Evolutionary conservation across 2,113 vertebrate species (phyloP), one percentile per base, ranked within the genome.

Genomic region (Hylia prasina): DNA sequence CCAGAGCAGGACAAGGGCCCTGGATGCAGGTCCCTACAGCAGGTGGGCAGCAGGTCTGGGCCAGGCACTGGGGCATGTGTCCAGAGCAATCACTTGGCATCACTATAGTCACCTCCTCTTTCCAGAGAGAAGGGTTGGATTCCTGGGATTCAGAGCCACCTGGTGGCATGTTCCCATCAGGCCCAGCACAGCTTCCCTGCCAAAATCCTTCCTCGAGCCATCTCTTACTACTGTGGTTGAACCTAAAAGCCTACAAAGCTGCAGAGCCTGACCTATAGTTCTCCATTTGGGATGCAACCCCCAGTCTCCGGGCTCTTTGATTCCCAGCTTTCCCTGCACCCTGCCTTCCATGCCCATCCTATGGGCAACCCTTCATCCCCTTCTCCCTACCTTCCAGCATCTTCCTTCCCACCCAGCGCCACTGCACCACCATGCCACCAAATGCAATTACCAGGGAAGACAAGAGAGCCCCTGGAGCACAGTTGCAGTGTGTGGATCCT

Each of bases 141-240:
- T 65, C 61, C 35, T 69, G 88, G 93, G 69, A 90, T 91, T 87
- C 81, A 95, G 96, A 96, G 96, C 94, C 93, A 92, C 93, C 96
- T 96, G 92, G 92, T 96, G 93, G 96, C 69, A 81, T 5, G 15
- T 54, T 96, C 61, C 88, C 51, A 93, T 25, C 33, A 86, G 31
- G 35, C 10, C 40, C 50, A 56, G 75, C 31, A 51, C 21, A 44
- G 44, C 39, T 83, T 24, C 60, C 31, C 80, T 6, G 1, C 15
- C n/a, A 58, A 86, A 85, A 89, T n/a, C 9, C 30, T 89, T 95
- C 48, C 25, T 6, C 13, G 6, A 47, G 48, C 4, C 0, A 2
- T 27, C 73, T 80, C 47, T 35, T 84, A 45, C 48, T 76, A 39
- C 40, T 60, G 14, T 30, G 77, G 31, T 60, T 56, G 25, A 68